These are phyloP conservation scores for Clarias laeviceps DNA, from an alignment of 2,797 vertebrate genomes.

Conservation along the genomic window DNA sequence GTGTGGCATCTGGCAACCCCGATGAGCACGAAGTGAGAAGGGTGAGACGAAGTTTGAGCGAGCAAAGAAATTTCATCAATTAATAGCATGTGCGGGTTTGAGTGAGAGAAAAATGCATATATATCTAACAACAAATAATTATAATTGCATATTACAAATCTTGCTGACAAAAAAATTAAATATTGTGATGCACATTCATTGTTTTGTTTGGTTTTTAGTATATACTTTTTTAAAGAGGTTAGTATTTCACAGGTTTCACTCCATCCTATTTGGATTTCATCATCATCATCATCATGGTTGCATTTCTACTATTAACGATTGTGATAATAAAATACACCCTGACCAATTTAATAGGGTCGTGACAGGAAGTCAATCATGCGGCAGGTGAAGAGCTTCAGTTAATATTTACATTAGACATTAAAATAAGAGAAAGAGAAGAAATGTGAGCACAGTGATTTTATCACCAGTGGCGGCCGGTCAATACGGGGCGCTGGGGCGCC, in stretches of 20 bases:
- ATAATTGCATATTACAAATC: too few species aligned
- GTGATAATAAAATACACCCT: not conserved
- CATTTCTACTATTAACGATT: too few species aligned
- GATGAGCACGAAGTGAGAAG: too few species aligned
- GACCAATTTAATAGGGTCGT: not conserved
- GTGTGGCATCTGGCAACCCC: too few species aligned
- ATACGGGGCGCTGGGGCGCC: too few species aligned
- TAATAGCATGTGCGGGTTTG: too few species aligned
- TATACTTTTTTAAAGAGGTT: not conserved
- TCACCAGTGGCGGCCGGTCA: not conserved
- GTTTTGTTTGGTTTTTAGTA: not conserved
- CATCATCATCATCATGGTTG: not conserved
- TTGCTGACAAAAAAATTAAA: not conserved
- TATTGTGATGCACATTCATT: not conserved
- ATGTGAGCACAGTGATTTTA: not conserved
- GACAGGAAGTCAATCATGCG: not conserved
- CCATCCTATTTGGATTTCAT: not conserved
- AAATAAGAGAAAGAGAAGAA: too few species aligned
- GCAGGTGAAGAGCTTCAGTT: not conserved
- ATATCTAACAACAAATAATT: too few species aligned
- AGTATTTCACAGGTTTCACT: not conserved
- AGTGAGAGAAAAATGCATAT: too few species aligned
- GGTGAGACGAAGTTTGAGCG: too few species aligned
- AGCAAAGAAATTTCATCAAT: too few species aligned
- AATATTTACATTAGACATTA: not conserved